Evolutionary conservation across 1,140 invertebrate genomes (phyloP), one percentile per base, ranked within the genome.

Genomic region (Meloidogyne hapla): DNA sequence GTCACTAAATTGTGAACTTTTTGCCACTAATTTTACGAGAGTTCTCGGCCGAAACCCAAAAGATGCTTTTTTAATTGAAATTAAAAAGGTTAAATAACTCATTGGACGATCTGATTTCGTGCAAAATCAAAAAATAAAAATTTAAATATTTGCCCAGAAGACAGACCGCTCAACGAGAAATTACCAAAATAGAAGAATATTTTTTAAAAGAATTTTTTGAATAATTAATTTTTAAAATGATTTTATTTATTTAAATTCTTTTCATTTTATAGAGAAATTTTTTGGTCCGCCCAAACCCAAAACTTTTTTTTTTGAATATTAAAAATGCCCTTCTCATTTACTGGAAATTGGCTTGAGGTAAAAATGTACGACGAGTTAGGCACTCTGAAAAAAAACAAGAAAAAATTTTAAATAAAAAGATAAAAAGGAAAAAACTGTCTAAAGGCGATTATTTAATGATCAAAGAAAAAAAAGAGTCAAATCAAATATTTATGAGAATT

Each of bases 101-200:
- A 56, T 56, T 56, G 48, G 48, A 56, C 48, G 48, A 56, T 56
- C 48, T 56, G 18, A n/a, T 56, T 56, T 56, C 48, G 48, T 56
- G 48, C 48, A 56, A 56, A 56, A 56, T n/a, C n/a, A n/a, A n/a
- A n/a, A n/a, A 8, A n/a, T 15, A 6, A 56, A 56, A 48, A 33
- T 6, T 33, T 33, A 33, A 33, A 18, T 56, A 8, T 56, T 56
- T 56, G 48, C 48, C 48, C 18, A 56, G 48, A 56, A 56, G n/a
- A 4, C 18, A 56, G 48, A 56, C 18, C 48, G 48, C 48, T 56
- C 48, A 56, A 56, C n/a, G n/a, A 56, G 48, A 56, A 56, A n/a
- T 56, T 18, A n/a, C 18, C 4, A 56, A 6, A 56, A 48, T 3
- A 1, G 4, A 18, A 48, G n/a, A n/a, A 48, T 48, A 48, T 48